Evolutionary conservation across 2,888 invertebrate genomes (phyloP).

Genomic region (Dicyrtomina minuta): DNA sequence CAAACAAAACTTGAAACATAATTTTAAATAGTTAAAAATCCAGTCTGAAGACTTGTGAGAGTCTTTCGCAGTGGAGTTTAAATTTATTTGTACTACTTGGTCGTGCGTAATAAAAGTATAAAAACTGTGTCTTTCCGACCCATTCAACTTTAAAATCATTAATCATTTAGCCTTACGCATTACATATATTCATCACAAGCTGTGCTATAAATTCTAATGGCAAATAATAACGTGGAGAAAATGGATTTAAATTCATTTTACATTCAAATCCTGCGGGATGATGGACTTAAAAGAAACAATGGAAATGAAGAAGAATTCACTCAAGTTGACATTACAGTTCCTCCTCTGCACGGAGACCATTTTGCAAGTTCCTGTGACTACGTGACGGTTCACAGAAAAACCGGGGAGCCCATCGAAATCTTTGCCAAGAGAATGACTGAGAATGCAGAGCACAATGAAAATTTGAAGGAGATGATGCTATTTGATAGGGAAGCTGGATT

Average conservation of each 20-base stretch:
- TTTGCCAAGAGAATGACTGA: slow-evolving; percentile 16
- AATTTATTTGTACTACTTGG: no score
- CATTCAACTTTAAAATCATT: no score
- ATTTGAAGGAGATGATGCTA: slow-evolving; percentile 2
- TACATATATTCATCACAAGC: no score
- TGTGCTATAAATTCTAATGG: no score
- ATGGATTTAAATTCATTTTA: slow-evolving; percentile 1
- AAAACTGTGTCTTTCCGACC: no score
- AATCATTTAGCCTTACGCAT: no score
- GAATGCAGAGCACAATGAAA: background rate
- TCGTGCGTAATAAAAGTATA: no score
- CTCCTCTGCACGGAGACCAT: slow-evolving; percentile 25
- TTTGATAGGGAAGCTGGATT: slow-evolving; percentile 28
- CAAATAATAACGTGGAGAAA: background rate
- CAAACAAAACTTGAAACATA: no score
- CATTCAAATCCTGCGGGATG: background rate
- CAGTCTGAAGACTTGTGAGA: no score
- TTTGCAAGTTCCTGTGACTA: slow-evolving; percentile 20
- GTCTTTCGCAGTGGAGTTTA: no score
- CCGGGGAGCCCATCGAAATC: slow-evolving; percentile 7
- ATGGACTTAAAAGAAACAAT: slow-evolving; percentile 1
- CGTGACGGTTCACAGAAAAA: slow-evolving; percentile 13
- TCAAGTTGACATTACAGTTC: background rate
- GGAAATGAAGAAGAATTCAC: background rate
- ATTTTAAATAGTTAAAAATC: no score